Percentiles rank a stretch among this genome's conserved stretches.
Evolutionary conservation across 2,888 invertebrate genomes (phyloP).

Genomic region (Troides oblongomaculatus): DNA sequence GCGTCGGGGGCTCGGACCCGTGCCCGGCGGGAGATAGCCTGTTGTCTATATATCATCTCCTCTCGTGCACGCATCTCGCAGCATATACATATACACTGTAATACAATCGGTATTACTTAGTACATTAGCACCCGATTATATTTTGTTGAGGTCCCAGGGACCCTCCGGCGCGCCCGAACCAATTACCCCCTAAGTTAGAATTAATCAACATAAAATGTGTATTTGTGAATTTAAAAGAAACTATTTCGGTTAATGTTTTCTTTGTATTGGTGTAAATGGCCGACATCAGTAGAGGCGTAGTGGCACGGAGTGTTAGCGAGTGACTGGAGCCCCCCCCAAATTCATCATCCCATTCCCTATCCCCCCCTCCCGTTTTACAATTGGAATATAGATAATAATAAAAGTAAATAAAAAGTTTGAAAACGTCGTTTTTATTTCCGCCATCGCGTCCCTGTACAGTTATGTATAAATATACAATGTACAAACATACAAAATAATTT

Average conservation of each 20-base stretch:
- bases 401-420: constrained; percentile 73
- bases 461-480: constrained; percentile 58
- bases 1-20: constrained; percentile 47
- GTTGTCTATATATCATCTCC: constrained; percentile 48
- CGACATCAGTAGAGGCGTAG: constrained; percentile 73
- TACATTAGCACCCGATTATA: constrained; percentile 26
- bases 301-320: constrained; percentile 72
- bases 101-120: constrained; percentile 32
- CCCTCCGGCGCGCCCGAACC: constrained; percentile 57
- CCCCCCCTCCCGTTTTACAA: constrained; percentile 69
- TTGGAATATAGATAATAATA: constrained; percentile 75
- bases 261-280: constrained; percentile 76
- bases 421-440: constrained; percentile 58
- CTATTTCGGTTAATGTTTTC: constrained; percentile 75
- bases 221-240: constrained; percentile 74
- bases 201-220: constrained; percentile 78
- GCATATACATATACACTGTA: not conserved
- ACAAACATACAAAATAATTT: constrained; percentile 51
- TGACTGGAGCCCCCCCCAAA: constrained; percentile 60
- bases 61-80: constrained; percentile 39
- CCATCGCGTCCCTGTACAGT: constrained; percentile 36
- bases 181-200: constrained; percentile 62
- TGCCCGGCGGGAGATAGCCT: constrained; percentile 42
- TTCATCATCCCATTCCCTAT: not conserved
- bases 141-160: constrained; percentile 37